Conservation (phyloP, 2,113 vertebrate species). For the Steatornis caripensis region DNA sequence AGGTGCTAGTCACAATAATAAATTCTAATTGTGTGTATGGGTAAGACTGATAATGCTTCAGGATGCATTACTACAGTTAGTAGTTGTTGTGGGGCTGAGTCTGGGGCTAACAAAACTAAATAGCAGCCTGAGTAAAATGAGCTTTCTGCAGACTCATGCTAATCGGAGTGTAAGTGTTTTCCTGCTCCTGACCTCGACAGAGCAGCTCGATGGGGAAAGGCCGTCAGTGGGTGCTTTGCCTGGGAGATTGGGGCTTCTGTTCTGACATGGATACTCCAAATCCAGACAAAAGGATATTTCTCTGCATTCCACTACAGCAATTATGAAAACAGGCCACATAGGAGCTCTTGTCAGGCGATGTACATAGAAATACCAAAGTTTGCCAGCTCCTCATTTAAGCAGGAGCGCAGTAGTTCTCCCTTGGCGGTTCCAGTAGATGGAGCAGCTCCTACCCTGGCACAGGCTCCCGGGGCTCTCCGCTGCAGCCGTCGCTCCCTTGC, state of each 20-base stretch:
- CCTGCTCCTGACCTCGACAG: background rate
- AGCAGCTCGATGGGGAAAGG: background rate
- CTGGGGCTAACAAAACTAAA: background rate
- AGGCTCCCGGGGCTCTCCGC: fast-evolving
- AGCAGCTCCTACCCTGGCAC: background rate
- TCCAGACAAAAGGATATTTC: background rate
- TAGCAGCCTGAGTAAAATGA: background rate
- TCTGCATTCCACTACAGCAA: background rate
- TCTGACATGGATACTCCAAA: background rate
- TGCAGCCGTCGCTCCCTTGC: fast-evolving
- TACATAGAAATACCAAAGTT: background rate
- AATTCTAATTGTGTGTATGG: fast-evolving
- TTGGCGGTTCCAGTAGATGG: background rate
- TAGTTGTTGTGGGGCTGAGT: background rate
- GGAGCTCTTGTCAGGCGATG: background rate
- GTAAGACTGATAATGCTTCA: background rate
- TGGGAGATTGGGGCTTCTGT: background rate
- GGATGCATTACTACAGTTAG: background rate
- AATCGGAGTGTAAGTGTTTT: background rate
- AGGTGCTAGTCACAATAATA: background rate
- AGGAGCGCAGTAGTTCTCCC: background rate
- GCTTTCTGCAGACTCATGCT: background rate
- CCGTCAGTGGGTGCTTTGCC: background rate
- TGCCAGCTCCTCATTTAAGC: background rate
- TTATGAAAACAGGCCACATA: background rate